Evolutionary conservation across 2,113 vertebrate genomes (phyloP), one percentile per base, ranked within the genome.

Genomic region (Mesocricetus auratus): DNA sequence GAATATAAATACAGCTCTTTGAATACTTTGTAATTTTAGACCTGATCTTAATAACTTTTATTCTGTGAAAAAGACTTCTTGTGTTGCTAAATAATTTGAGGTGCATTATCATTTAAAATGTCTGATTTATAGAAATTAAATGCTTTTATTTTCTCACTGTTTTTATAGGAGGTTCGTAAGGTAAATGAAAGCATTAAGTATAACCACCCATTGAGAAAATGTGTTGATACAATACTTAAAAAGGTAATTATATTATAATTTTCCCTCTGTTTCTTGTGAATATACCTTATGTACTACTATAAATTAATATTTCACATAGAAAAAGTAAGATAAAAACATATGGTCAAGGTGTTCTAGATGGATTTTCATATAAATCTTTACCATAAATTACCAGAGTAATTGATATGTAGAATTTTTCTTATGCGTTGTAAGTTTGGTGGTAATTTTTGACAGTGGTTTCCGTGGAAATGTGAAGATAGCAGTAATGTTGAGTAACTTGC

Each of bases 171-270:
- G 66, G 99, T 99, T 64, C 98, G 98, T 94, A 99, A 98, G 96
- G 98, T 99, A 92, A 98, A 99, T 92, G 98, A 98, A 94, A 98
- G 98, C 75, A 99, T 99, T 95, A 99, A 99, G 93, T 99, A 99
- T 98, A 99, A 99, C 95, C 98, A 99, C 81, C 98, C 98, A 39
- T 96, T 99, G 92, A 99, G 99, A 97, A 99, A 99, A 97, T 99
- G 98, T 97, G 98, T 99, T 90, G 99, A 99, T 96, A 99, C 99
- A 36, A 99, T 99, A 98, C 98, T 99, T 96, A 99, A 98, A 97
- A 99, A 99, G 99, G 99, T 99, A 98, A 98, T 93, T 42, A 89
- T 83, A 75, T 68, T 4, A 64, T 73, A 75, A 26, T 62, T 16
- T 73, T 26, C 60, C 22, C 53, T 89, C 7, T 94, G 15, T 86